Conservation (phyloP, 1,140 invertebrate genomes). For the Cepaea nemoralis region DNA sequence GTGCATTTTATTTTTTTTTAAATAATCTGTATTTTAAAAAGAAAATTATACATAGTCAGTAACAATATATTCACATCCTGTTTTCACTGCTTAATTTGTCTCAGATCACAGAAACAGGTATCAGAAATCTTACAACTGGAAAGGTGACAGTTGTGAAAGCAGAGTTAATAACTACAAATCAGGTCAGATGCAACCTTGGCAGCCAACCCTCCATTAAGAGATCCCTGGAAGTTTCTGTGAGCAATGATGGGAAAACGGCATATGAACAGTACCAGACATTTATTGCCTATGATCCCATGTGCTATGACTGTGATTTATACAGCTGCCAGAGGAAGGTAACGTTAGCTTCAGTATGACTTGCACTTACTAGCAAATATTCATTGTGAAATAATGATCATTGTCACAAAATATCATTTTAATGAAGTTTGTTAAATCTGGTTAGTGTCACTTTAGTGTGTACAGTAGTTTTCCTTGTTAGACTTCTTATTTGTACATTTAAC, state of each 20-base stretch:
- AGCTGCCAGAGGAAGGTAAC: constrained; percentile 12
- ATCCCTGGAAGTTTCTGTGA: constrained; percentile 11
- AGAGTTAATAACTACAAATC: not conserved
- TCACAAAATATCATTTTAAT: no score
- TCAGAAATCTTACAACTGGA: not conserved
- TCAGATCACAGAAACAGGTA: constrained; percentile 11
- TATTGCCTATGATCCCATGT: constrained; percentile 31
- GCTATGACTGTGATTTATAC: constrained; percentile 4
- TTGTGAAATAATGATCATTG: no score
- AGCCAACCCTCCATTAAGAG: not conserved
- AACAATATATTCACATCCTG: no score
- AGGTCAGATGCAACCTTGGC: constrained; percentile 18
- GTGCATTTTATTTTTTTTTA: no score
- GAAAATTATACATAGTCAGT: no score
- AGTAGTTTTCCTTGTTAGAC: no score
- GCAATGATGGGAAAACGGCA: constrained; percentile 20
- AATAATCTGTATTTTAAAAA: no score
- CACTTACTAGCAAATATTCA: no score
- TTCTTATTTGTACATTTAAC: no score
- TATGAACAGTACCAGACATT: constrained; percentile 19
- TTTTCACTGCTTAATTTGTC: not conserved
- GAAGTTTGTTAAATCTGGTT: no score
- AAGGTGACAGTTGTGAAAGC: not conserved
- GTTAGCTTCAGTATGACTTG: not conserved
- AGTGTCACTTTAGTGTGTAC: no score